A percentile compares a stretch with the other conserved stretches of the same genome.
Conservation (phyloP, 2,888 invertebrate genomes). For the Stenotaenia linearis region DNA sequence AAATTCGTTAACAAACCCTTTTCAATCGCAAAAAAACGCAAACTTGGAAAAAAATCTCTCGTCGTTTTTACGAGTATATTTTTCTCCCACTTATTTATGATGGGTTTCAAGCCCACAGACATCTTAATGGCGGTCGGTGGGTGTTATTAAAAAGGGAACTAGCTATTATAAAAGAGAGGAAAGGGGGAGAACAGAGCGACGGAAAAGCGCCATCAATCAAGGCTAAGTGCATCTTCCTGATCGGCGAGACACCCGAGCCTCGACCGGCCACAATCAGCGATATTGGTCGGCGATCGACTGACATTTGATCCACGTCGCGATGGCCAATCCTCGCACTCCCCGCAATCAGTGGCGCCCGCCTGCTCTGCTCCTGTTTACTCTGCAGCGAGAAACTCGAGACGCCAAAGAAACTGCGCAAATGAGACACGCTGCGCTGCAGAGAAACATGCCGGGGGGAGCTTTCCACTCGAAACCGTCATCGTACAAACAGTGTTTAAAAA, state of each 20-base stretch:
- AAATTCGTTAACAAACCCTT: background rate
- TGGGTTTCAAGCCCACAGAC: background rate
- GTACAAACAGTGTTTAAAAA: background rate
- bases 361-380: background rate
- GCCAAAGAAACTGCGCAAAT: background rate
- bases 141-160: background rate
- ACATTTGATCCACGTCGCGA: background rate
- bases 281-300: slow-evolving; percentile 9
- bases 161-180: background rate
- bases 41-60: background rate
- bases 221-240: background rate
- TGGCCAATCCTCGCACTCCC: slow-evolving; percentile 4
- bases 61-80: background rate
- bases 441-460: background rate
- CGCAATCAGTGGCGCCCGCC: slow-evolving; percentile 4
- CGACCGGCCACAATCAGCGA: slow-evolving; percentile 5
- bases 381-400: background rate
- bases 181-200: background rate
- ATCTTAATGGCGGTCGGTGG: background rate
- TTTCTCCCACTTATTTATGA: background rate
- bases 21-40: background rate
- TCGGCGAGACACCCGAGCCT: background rate
- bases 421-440: background rate
- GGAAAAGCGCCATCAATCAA: background rate
- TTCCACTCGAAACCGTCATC: background rate